Percentiles rank a stretch among this genome's conserved stretches.
Evolutionary conservation across 2,797 vertebrate genomes (phyloP).

Genomic region (Catostomus latipinnis): DNA sequence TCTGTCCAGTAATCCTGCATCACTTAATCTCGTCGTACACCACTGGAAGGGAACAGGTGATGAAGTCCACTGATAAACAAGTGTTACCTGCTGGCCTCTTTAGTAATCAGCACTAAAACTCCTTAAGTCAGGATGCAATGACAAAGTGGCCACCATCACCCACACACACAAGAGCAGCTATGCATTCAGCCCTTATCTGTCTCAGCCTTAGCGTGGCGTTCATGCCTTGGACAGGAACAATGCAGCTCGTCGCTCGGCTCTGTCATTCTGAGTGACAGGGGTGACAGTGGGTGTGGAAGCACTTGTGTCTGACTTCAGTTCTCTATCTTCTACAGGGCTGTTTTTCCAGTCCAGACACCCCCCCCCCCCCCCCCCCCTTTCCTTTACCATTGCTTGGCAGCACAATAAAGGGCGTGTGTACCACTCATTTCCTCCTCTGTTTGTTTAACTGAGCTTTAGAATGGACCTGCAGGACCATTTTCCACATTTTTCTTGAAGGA

Average conservation of each 20-base stretch:
- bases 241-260: constrained; percentile 78
- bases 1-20: constrained; percentile 59
- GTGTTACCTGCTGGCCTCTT: constrained; percentile 73
- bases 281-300: constrained; percentile 80
- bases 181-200: constrained; percentile 81
- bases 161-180: constrained; percentile 64
- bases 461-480: constrained; percentile 78
- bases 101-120: constrained; percentile 68
- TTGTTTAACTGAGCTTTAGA: constrained; percentile 86
- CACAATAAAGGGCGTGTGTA: constrained; percentile 87
- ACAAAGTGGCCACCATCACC: constrained; percentile 80
- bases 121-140: constrained; percentile 74
- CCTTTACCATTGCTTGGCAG: constrained; percentile 54
- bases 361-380: constrained; percentile 44
- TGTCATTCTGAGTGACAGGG: constrained; percentile 72
- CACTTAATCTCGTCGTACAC: constrained; percentile 64
- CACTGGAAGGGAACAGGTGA: constrained; percentile 79
- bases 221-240: constrained; percentile 82
- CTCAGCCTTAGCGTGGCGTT: constrained; percentile 79
- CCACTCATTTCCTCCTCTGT: constrained; percentile 83
- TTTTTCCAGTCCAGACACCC: constrained; percentile 78
- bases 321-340: constrained; percentile 72
- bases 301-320: constrained; percentile 80
- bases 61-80: constrained; percentile 81
- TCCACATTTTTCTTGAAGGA: constrained; percentile 74